Conservation (phyloP, 1,140 invertebrate genomes). For the Macrotrachela quadricornifera region DNA sequence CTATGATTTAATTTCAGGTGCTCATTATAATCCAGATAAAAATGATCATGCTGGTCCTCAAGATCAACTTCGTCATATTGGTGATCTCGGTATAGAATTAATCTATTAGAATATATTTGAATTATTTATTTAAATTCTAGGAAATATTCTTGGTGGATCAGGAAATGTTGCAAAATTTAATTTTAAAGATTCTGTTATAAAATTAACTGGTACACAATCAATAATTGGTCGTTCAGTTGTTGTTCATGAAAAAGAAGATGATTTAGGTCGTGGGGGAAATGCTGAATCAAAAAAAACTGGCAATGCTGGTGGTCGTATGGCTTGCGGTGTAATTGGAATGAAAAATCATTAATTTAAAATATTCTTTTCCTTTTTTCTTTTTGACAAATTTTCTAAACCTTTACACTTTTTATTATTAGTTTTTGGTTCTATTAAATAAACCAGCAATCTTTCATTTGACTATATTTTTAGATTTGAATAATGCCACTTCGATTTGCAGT, state of each 20-base stretch:
- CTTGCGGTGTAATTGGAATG: slow-evolving; percentile 33
- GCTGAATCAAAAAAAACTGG: slow-evolving; percentile 24
- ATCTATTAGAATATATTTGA: too few relatives aligned
- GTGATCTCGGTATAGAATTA: slow-evolving; percentile 68
- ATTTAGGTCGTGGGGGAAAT: slow-evolving; percentile 18
- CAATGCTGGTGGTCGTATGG: slow-evolving; percentile 34
- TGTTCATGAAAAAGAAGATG: slow-evolving; percentile 32
- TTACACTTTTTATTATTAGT: too few relatives aligned
- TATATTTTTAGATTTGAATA: too few relatives aligned
- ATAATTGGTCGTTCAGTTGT: slow-evolving; percentile 63
- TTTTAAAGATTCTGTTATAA: slow-evolving; percentile 49
- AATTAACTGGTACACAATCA: slow-evolving; percentile 48
- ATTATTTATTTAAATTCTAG: too few relatives aligned
- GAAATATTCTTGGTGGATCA: slow-evolving; percentile 49
- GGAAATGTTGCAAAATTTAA: slow-evolving; percentile 51
- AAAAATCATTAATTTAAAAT: not conserved
- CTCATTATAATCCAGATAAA: slow-evolving; percentile 74
- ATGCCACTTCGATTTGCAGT: slow-evolving; percentile 46
- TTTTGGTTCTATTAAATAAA: too few relatives aligned
- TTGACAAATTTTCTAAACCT: not conserved
- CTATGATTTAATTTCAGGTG: slow-evolving; percentile 54
- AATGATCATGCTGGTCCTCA: slow-evolving; percentile 63
- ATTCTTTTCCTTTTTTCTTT: not conserved
- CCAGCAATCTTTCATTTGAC: too few relatives aligned
- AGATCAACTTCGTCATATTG: slow-evolving; percentile 51